Evolutionary conservation across 2,888 invertebrate genomes (phyloP), one percentile per base, ranked within the genome.

Genomic region (Leptinotarsa peninsularis): DNA sequence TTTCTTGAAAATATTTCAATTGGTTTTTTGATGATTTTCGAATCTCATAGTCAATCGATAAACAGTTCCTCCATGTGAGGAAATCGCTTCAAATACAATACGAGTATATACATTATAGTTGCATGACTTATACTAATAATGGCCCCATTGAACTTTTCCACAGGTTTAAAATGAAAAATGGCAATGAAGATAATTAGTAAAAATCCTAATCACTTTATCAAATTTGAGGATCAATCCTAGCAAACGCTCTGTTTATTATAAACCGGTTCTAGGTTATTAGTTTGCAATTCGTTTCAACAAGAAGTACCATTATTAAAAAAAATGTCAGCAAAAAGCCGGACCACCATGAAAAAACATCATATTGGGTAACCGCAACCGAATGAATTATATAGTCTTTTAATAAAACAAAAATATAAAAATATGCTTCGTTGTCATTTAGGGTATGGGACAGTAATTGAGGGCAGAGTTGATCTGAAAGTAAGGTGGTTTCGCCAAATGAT

Each of bases 331-430:
- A 60, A 60, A 60, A 14, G 60, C 27, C 15, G 60, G 60, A 60
- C 60, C 60, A 60, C 60, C 60, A 27, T 27, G 60, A 27, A 60
- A 60, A 60, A 60, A 27, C 5, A 27, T 60, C 23, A 60, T 27
- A 60, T 60, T 17, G 60, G 23, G 27, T 60, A 27, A 60, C 60
- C 60, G 27, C 27, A 60, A 60, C 17, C 23, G 60, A 60, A 60
- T 60, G 60, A 60, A 60, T 60, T 60, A 60, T 60, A 23, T 15
- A 21, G 27, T 60, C 17, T 60, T 23, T 60, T 60, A 27, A 23
- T 60, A 27, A 60, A 60, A 60, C 54, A 54, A 18, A 23, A 21
- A 60, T 60, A 60, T 23, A 60, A 27, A 60, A 60, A 27, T 27
- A 21, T 60, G 13, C 23, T 23, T 23, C 17, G 10, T 23, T 60